Conservation (phyloP, 2,888 invertebrate genomes). For the Pimpla rufipes region DNA sequence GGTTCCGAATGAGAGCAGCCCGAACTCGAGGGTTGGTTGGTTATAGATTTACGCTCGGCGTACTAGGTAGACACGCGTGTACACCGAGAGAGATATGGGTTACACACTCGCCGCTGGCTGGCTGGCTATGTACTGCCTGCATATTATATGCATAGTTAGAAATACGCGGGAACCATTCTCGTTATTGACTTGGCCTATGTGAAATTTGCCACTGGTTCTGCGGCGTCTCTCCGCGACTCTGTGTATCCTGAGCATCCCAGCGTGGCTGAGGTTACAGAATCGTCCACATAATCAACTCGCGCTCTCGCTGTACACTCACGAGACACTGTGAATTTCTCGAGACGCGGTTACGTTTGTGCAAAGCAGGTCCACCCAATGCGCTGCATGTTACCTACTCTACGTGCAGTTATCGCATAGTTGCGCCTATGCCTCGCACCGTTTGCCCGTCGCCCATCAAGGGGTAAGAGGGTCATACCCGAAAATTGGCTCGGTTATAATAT, state of each 20-base stretch:
- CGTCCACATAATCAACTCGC: slow-evolving; percentile 41
- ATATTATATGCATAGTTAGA: slow-evolving; percentile 47
- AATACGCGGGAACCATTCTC: slow-evolving; percentile 50
- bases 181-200: slow-evolving; percentile 37
- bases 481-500: too few relatives aligned
- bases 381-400: not conserved
- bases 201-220: slow-evolving; percentile 30
- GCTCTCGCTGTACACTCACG: not conserved
- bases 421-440: too few relatives aligned
- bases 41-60: slow-evolving; percentile 44
- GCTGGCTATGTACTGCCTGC: not conserved
- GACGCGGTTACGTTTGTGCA: not conserved
- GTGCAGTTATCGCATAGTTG: slow-evolving; percentile 10
- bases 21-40: slow-evolving; percentile 29
- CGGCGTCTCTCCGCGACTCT: slow-evolving; percentile 16
- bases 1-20: slow-evolving; percentile 39
- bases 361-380: not conserved
- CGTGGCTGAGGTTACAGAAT: slow-evolving; percentile 36
- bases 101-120: too few relatives aligned
- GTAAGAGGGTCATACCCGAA: too few relatives aligned
- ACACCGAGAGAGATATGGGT: too few relatives aligned
- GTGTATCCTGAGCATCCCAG: slow-evolving; percentile 17
- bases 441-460: too few relatives aligned
- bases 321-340: slow-evolving; percentile 15
- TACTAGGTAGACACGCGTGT: slow-evolving; percentile 8